Evolutionary conservation across 2,797 vertebrate genomes (phyloP), one percentile per base, ranked within the genome.

Genomic region (Myioborus melanocephalus): DNA sequence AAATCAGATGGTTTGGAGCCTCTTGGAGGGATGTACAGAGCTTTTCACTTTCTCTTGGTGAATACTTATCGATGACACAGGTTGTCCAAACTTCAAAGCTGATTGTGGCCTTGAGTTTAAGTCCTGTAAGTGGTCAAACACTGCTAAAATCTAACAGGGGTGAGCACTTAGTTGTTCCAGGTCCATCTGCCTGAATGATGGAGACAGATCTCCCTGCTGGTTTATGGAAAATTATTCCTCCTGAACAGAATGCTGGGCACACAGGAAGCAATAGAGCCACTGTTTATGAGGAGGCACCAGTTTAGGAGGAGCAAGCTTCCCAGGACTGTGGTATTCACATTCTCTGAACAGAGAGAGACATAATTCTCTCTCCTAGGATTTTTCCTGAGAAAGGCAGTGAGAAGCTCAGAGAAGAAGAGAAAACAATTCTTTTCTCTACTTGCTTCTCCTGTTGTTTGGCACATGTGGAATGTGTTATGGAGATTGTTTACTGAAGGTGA

Each of bases 1-100:
- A 78, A 89, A 81, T 50, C 8, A 64, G 39, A 44, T 30, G 2
- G 8, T 46, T 71, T 44, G 22, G 43, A 77, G 23, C 12, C 28
- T 77, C 2, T 10, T 78, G 20, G 7, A 16, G 32, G 9, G 57
- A 68, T 8, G 21, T 6, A 61, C 46, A 81, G n/a, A 76, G 27
- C 11, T 26, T 66, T 89, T 79, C 52, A 39, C 11, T 26, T 34
- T 17, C 9, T 3, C 4, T 35, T 84, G 7, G 17, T 56, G 32
- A 79, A 52, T 52, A 72, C 24, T 55, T 78, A 26, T 1, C 1
- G 19, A 65, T 0, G 0, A 72, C 5, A 72, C 11, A 66, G 2
- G 14, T 12, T 79, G 83, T 50, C 52, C 24, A 72, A 59, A 14
- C 15, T 28, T 43, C 17, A 84, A 83, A 79, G 64, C 26, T n/a